These are phyloP conservation scores for Crypturellus undulatus DNA, from an alignment of 2,113 vertebrate species.

Conservation along the genomic window DNA sequence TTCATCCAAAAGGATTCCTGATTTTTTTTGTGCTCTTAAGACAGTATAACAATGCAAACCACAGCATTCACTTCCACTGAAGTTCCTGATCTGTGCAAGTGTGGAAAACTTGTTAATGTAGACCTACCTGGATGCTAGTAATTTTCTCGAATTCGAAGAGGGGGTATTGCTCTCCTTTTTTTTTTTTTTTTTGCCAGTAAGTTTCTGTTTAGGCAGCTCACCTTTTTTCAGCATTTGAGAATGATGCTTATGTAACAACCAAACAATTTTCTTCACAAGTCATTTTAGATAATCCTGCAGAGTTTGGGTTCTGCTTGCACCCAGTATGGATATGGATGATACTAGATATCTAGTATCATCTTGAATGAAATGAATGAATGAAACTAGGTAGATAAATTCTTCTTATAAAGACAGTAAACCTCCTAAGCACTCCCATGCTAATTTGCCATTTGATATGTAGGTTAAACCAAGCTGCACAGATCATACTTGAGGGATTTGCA, in stretches of 20 bases:
- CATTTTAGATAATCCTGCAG: not conserved
- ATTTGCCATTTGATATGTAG: not conserved
- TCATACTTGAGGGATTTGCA: not conserved
- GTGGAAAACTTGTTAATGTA: not conserved
- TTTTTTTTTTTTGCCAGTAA: not conserved
- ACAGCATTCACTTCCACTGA: not conserved
- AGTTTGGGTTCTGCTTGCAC: not conserved
- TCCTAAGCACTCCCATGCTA: fast-evolving
- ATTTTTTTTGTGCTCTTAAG: not conserved
- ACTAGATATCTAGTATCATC: too few relatives aligned
- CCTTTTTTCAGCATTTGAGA: not conserved
- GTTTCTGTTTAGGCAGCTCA: not conserved
- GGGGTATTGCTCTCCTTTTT: not conserved
- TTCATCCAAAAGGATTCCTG: not conserved
- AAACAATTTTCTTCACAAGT: not conserved
- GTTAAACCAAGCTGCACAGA: not conserved
- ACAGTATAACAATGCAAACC: not conserved
- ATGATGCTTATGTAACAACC: not conserved
- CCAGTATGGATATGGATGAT: not conserved
- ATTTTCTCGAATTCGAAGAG: not conserved
- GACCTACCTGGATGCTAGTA: not conserved
- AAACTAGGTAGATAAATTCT: not conserved
- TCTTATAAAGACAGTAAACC: not conserved
- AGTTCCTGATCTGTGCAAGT: not conserved
- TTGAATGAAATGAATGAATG: too few relatives aligned